Evolutionary conservation across 2,113 vertebrate genomes (phyloP).

Genomic region (Terrapene triunguis): DNA sequence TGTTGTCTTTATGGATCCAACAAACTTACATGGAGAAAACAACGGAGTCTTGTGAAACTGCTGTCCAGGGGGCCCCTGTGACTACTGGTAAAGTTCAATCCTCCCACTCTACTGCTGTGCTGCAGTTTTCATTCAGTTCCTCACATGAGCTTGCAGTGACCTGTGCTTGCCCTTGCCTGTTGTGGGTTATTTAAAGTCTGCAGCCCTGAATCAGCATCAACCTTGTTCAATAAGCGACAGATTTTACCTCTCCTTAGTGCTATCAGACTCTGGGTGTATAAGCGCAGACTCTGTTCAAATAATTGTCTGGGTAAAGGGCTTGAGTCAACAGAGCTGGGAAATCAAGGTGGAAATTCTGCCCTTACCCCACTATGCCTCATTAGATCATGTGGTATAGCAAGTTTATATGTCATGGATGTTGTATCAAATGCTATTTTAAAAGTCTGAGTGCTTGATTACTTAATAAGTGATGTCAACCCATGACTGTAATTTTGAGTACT

Average conservation of each 20-base stretch:
- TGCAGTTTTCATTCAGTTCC: background rate
- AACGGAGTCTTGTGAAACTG: fast-evolving
- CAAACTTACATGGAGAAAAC: background rate
- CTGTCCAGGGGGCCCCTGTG: background rate
- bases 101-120: fast-evolving
- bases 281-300: background rate
- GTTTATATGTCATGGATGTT: background rate
- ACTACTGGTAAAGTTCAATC: background rate
- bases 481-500: fast-evolving
- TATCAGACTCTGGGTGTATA: background rate
- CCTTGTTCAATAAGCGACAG: background rate
- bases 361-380: background rate
- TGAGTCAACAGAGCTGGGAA: background rate
- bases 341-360: background rate
- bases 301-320: background rate
- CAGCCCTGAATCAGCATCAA: background rate
- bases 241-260: background rate
- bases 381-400: background rate
- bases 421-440: background rate
- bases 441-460: background rate
- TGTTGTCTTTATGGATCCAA: background rate
- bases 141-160: fast-evolving
- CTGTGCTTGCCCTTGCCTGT: fast-evolving
- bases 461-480: background rate
- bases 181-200: background rate